Conservation (phyloP, 2,888 invertebrate species). For the Lapara coniferarum region DNA sequence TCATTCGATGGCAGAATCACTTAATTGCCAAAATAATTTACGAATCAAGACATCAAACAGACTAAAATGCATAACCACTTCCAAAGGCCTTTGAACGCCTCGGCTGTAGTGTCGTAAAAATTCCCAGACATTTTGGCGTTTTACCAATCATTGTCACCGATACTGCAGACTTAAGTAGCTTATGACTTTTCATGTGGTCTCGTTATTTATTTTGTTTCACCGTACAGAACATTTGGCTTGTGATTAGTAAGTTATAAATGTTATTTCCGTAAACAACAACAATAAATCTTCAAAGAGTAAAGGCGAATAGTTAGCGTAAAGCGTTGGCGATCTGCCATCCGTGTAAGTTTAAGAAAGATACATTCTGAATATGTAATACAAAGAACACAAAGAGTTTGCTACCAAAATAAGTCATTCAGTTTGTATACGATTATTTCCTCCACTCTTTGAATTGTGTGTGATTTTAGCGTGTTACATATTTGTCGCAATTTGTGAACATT, state of each 20-base stretch:
- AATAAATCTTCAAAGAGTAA: conserved; percentile 33
- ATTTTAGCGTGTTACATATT: not conserved
- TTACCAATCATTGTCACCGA: conserved; percentile 49
- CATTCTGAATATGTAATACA: conserved; percentile 35
- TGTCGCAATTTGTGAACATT: too few species aligned
- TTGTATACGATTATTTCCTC: not conserved
- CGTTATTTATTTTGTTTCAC: conserved; percentile 31
- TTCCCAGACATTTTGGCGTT: conserved; percentile 60
- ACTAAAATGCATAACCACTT: conserved; percentile 31
- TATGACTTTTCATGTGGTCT: conserved; percentile 34
- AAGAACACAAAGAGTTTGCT: conserved; percentile 31
- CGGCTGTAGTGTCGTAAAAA: conserved; percentile 47
- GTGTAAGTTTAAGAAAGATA: conserved; percentile 42
- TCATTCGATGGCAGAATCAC: conserved; percentile 14
- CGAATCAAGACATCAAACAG: conserved; percentile 28
- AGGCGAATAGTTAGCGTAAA: conserved; percentile 35
- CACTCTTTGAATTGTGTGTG: not conserved
- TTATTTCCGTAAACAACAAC: conserved; percentile 45
- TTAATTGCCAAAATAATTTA: conserved; percentile 28
- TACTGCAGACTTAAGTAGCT: conserved; percentile 35
- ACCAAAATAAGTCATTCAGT: conserved; percentile 32
- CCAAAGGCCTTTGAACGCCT: conserved; percentile 36
- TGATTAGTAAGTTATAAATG: conserved; percentile 40
- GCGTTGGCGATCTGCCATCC: conserved; percentile 41
- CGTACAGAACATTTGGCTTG: conserved; percentile 31